A percentile compares a stretch with the other conserved stretches of the same genome.
Evolutionary conservation across 2,888 invertebrate genomes (phyloP).

Genomic region (Melinaea menophilus): DNA sequence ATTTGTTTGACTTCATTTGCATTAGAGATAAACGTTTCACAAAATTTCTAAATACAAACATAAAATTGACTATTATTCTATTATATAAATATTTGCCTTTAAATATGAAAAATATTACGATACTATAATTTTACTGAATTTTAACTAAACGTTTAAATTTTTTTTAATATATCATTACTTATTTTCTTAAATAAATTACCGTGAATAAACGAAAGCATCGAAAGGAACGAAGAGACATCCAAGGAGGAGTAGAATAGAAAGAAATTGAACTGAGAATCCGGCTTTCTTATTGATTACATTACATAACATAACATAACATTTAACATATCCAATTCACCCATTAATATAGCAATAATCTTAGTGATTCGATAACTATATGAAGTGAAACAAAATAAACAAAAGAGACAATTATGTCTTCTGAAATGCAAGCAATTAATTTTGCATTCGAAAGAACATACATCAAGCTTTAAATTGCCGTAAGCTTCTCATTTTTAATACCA

Average conservation of each 20-base stretch:
- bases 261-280: no score
- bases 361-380: not conserved
- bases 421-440: conserved; percentile 3
- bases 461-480: conserved; percentile 19
- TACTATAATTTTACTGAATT: no score
- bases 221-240: not conserved
- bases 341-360: no score
- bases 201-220: no score
- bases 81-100: not conserved
- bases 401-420: conserved; percentile 1
- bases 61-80: not conserved
- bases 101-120: no score
- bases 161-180: no score
- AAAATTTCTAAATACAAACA: conserved; percentile 10
- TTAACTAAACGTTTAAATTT: no score
- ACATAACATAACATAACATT: no score
- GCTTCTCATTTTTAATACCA: conserved; percentile 14
- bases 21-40: conserved; percentile 29
- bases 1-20: conserved; percentile 32
- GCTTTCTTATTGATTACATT: no score
- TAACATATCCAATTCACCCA: no score
- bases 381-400: conserved; percentile 1
- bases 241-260: conserved; percentile 11
- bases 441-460: conserved; percentile 25
- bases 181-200: no score